Evolutionary conservation across 2,797 vertebrate species (phyloP).

Genomic region (Sus cebifrons): DNA sequence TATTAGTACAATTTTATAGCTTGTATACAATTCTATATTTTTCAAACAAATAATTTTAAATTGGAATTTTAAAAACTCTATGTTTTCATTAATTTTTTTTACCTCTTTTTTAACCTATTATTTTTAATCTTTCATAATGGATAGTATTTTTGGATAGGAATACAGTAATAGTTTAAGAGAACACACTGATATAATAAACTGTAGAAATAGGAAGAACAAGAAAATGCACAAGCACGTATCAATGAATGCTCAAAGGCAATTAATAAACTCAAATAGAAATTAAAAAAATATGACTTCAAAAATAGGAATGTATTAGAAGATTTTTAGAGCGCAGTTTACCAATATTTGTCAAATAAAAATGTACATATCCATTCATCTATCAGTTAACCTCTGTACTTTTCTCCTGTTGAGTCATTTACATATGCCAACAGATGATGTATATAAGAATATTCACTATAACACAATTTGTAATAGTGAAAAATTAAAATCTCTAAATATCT

Average conservation of each 20-base stretch:
- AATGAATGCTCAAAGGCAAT: background rate
- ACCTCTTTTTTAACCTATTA: background rate
- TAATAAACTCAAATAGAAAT: background rate
- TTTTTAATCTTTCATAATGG: conserved; percentile 1
- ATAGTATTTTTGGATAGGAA: background rate
- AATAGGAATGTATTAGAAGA: background rate
- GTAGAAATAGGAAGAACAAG: background rate
- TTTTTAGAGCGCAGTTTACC: background rate
- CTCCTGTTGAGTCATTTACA: background rate
- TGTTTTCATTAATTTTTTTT: conserved; percentile 20
- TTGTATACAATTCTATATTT: background rate
- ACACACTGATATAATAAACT: background rate
- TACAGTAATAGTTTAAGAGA: background rate
- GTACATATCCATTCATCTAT: background rate
- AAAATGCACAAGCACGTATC: background rate
- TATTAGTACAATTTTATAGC: background rate
- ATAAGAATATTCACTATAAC: background rate
- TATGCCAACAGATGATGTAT: background rate
- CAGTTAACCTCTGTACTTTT: background rate
- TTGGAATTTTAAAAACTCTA: background rate
- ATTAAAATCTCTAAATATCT: background rate
- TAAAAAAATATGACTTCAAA: background rate
- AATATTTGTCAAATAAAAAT: background rate
- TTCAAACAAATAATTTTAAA: background rate
- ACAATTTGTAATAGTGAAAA: background rate